Conservation (phyloP, 1,140 invertebrate species). For the Metaphire vulgaris region DNA sequence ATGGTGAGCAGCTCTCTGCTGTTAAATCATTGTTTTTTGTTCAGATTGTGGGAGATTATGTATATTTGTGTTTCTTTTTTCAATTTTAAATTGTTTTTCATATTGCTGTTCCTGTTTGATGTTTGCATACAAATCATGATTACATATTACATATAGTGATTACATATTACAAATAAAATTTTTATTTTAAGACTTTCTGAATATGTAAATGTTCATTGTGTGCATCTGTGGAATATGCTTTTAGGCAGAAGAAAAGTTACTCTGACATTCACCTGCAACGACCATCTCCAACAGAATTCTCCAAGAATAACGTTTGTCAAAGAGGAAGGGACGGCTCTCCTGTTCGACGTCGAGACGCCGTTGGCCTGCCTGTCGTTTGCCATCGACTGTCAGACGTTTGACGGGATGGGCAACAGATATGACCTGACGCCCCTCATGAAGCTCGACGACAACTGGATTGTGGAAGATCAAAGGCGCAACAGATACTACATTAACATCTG, state of each 20-base stretch:
- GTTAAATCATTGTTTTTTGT: no score
- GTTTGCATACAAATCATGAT: no score
- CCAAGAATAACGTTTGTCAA: background rate
- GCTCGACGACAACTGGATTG: background rate
- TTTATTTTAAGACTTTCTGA: no score
- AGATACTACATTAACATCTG: background rate
- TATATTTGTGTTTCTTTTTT: no score
- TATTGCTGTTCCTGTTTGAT: no score
- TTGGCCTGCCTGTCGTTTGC: background rate
- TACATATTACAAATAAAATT: no score
- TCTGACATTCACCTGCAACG: background rate
- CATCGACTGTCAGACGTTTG: background rate
- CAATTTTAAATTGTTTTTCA: no score
- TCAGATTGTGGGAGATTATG: no score
- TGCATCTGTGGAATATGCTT: background rate
- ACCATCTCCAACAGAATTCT: background rate
- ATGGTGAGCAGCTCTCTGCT: background rate
- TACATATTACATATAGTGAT: no score
- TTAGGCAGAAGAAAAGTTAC: background rate
- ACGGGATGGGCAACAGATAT: constrained; percentile 9
- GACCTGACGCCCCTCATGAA: constrained; percentile 9
- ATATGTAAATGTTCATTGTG: no score
- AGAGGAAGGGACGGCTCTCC: background rate
- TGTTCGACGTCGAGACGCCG: background rate
- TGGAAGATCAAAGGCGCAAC: background rate